phyloP scores from a whole-genome alignment of 2,797 vertebrate genomes.

The Setipinna tenuifilis region DNA sequence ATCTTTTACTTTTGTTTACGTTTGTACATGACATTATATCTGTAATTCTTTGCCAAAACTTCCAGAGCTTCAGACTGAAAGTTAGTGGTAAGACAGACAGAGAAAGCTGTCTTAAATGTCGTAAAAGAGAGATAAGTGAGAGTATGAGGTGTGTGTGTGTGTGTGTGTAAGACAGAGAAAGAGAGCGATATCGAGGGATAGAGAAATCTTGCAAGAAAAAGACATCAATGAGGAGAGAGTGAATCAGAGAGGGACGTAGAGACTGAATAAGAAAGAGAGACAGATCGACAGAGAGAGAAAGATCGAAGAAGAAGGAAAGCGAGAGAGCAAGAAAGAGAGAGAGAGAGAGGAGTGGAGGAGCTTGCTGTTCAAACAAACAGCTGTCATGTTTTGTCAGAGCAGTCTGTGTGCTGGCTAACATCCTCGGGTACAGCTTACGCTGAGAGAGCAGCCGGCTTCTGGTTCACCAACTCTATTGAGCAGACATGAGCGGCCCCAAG shows the following conservation, averaged over 20 bases:
- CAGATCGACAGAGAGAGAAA: constrained; percentile 29
- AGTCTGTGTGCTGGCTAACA: constrained; percentile 65
- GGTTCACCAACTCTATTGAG: constrained; percentile 65
- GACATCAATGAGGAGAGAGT: not conserved
- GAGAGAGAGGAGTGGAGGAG: constrained; percentile 28
- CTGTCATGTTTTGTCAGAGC: constrained; percentile 71
- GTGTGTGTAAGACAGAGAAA: not conserved
- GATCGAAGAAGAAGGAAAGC: constrained; percentile 15
- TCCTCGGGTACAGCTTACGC: constrained; percentile 65
- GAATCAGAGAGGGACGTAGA: not conserved
- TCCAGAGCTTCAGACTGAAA: too few relatives aligned
- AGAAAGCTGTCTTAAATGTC: too few relatives aligned
- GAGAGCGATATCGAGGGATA: not conserved
- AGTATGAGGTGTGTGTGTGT: not conserved
- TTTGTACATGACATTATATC: too few relatives aligned
- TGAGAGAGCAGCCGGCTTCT: constrained; percentile 64
- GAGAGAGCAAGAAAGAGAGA: constrained; percentile 4
- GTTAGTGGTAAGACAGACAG: too few relatives aligned
- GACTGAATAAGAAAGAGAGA: not conserved
- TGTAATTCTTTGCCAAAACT: too few relatives aligned
- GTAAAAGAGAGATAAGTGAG: too few relatives aligned
- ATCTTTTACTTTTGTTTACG: too few relatives aligned
- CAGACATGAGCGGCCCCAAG: constrained; percentile 62
- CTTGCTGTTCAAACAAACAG: constrained; percentile 71
- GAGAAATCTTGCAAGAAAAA: not conserved